Evolutionary conservation across 1,140 invertebrate genomes (phyloP), one percentile per base, ranked within the genome.

Genomic region (Nomia melanderi): DNA sequence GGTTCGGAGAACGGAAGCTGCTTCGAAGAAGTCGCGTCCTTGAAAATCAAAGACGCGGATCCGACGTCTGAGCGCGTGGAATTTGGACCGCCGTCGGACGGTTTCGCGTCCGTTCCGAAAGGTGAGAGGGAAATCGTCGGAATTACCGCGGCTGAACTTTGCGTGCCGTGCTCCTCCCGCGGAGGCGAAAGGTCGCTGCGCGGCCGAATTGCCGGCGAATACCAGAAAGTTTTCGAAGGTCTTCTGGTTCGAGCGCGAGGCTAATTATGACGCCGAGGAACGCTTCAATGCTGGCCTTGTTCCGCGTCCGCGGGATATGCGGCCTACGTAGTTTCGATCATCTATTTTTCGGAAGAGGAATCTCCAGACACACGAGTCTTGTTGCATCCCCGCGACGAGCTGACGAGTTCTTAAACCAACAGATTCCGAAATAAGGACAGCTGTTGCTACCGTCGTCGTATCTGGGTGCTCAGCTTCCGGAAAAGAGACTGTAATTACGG

Each of bases 141-240:
- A 66, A 82, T 64, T 57, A 75, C 64, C 63, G 69, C 8, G 33
- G 47, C 75, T 79, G 78, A 85, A 83, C 81, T 83, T 87, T 80
- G 75, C 77, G 64, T 82, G 79, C 62, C 65, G 73, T 84, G 82
- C 81, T 87, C 74, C 27, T 60, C 29, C 41, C 56, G 69, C 27
- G 9, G 39, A 65, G 56, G 17, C 20, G 9, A 71, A 60, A 71
- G 69, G 69, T 71, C 56, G 59, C n/a, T 36, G 20, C 25, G 36
- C 33, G 33, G 54, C 11, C 69, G 29, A 50, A 60, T 29, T 50
- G 20, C 47, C 31, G 27, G 25, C 36, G 67, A 71, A 59, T 71
- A 39, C 56, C 69, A 60, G 69, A 71, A 71, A 71, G 14, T 71
- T 71, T 71, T 71, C 56, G 36, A 71, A 71, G 56, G 69, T 60